phyloP scores from a whole-genome alignment of 2,797 vertebrate genomes.

The Oryzias dopingdopingensis region DNA sequence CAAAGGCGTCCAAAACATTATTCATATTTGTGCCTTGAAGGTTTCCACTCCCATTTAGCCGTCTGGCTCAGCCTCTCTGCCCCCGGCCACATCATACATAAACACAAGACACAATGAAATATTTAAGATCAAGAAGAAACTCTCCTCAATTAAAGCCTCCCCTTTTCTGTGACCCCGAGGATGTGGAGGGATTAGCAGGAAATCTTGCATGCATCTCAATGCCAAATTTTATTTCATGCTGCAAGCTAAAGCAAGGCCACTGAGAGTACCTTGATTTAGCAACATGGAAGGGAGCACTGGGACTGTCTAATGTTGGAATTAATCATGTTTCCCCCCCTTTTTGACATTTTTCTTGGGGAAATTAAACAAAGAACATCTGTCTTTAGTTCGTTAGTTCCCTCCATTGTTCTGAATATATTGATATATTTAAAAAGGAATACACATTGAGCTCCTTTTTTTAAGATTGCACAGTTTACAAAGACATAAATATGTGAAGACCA shows the following conservation, averaged over 20 bases:
- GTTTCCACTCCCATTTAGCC: slow-evolving; percentile 32
- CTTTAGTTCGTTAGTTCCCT: slow-evolving; percentile 18
- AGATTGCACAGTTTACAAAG: too few relatives aligned
- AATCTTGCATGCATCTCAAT: slow-evolving; percentile 24
- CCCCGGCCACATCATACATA: slow-evolving; percentile 50
- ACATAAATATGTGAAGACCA: too few relatives aligned
- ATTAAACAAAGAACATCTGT: slow-evolving; percentile 25
- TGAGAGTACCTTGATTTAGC: slow-evolving; percentile 13
- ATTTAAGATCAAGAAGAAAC: slow-evolving; percentile 64
- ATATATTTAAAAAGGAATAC: too few relatives aligned
- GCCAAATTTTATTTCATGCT: slow-evolving; percentile 12
- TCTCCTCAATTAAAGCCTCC: slow-evolving; percentile 56
- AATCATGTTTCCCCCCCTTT: slow-evolving; percentile 17
- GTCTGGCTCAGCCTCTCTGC: slow-evolving; percentile 40
- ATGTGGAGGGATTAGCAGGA: slow-evolving; percentile 45
- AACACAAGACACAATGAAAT: slow-evolving; percentile 56
- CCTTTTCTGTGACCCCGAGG: slow-evolving; percentile 50
- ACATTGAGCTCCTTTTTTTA: too few relatives aligned
- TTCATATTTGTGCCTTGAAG: slow-evolving; percentile 43
- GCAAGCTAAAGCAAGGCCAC: slow-evolving; percentile 1
- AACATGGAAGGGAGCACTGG: slow-evolving; percentile 6
- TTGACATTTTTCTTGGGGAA: slow-evolving; percentile 23
- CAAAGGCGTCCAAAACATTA: slow-evolving; percentile 28
- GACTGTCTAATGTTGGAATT: slow-evolving; percentile 22
- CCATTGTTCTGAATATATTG: too few relatives aligned